phyloP scores from a whole-genome alignment of 92 coral and sea anemone species.

The Epizoanthus scotinus region DNA sequence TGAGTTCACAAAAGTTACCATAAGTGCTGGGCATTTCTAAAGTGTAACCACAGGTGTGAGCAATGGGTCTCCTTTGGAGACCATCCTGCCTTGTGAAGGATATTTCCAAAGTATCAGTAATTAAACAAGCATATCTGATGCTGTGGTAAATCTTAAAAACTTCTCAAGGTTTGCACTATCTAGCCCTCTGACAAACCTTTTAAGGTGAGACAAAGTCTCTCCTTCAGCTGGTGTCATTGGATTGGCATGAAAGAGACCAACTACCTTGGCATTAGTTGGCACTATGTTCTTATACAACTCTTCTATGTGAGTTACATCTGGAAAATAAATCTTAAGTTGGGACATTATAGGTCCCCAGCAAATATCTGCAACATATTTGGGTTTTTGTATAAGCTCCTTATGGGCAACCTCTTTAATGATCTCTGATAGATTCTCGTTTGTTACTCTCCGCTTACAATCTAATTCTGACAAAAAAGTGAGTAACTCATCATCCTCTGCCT shows the following conservation, averaged over 20 bases:
- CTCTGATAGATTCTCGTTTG: conserved; percentile 24
- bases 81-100: conserved; percentile 21
- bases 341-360: background rate
- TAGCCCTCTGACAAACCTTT: conserved; percentile 49
- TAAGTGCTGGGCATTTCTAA: conserved; percentile 45
- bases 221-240: conserved; percentile 37
- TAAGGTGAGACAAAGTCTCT: conserved; percentile 41
- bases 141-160: conserved; percentile 48
- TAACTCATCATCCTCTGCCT: conserved; percentile 33
- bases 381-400: conserved; percentile 34
- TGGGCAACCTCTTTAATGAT: conserved; percentile 36
- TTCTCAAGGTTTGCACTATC: conserved; percentile 45
- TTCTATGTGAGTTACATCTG: background rate
- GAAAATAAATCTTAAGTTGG: background rate
- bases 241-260: conserved; percentile 1
- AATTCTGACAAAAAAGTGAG: conserved; percentile 43
- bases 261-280: conserved; percentile 31
- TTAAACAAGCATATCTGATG: too few species aligned
- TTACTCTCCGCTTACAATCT: conserved; percentile 20
- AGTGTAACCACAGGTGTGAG: conserved; percentile 46
- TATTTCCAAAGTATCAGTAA: too few species aligned
- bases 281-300: background rate
- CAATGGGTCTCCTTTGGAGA: conserved; percentile 49
- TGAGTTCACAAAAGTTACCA: conserved; percentile 39
- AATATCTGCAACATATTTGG: conserved; percentile 20